Evolutionary conservation across 2,113 vertebrate genomes (phyloP).

Genomic region (Cephalophus harveyi): DNA sequence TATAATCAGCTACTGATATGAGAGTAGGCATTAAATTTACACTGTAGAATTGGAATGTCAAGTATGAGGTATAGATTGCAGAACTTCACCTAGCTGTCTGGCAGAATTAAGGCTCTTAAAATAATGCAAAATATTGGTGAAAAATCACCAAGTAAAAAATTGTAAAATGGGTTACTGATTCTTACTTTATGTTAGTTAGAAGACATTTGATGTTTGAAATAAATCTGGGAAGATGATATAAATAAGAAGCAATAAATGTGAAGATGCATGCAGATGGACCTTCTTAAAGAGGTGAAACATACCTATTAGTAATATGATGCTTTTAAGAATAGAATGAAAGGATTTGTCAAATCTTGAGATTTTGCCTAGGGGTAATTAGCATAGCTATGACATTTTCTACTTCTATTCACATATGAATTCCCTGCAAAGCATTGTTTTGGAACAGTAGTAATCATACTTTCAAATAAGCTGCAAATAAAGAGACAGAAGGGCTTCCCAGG

Average conservation of each 20-base stretch:
- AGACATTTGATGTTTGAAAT: background rate
- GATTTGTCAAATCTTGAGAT: slow-evolving; percentile 9
- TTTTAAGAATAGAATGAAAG: background rate
- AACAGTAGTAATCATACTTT: slow-evolving; percentile 61
- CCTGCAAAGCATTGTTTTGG: slow-evolving; percentile 34
- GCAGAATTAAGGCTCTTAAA: slow-evolving; percentile 41
- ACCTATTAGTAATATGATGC: background rate
- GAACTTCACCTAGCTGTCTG: slow-evolving; percentile 32
- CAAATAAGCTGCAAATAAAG: slow-evolving; percentile 55
- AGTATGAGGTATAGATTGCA: slow-evolving; percentile 25
- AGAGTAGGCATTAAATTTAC: slow-evolving; percentile 48
- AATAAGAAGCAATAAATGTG: background rate
- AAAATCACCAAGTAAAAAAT: slow-evolving; percentile 33
- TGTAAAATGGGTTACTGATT: background rate
- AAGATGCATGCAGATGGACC: background rate
- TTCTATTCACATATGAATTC: slow-evolving; percentile 49
- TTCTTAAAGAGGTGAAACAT: background rate
- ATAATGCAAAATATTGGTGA: slow-evolving; percentile 28
- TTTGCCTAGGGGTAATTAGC: slow-evolving; percentile 47
- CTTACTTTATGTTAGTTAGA: slow-evolving; percentile 34
- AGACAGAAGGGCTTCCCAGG: background rate
- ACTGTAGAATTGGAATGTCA: slow-evolving; percentile 53
- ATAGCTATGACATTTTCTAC: background rate
- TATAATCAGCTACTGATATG: slow-evolving; percentile 54
- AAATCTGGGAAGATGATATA: background rate